A percentile compares a stretch with the other conserved stretches of the same genome.
These are phyloP conservation scores for Noctua janthina DNA, from an alignment of 2,888 invertebrate genomes.

Conservation along the genomic window DNA sequence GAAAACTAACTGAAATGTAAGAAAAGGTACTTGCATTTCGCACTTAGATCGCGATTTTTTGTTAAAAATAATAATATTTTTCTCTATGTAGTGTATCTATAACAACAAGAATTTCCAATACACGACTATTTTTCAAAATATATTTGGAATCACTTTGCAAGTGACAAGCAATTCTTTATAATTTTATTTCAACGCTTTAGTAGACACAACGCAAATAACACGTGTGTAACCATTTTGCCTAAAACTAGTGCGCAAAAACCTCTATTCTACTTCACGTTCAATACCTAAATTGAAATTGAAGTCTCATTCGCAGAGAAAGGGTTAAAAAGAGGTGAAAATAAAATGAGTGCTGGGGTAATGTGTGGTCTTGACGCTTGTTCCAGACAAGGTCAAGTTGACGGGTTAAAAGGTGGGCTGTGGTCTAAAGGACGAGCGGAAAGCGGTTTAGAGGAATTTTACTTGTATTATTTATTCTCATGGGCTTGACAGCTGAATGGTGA, in stretches of 20 bases:
- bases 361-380: conserved; percentile 61
- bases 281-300: conserved; percentile 40
- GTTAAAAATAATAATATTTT: no score
- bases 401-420: conserved; percentile 22
- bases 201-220: background rate
- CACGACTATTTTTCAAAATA: background rate
- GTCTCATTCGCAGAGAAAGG: conserved; percentile 22
- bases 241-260: conserved; percentile 1
- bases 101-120: background rate
- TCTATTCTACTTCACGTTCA: background rate
- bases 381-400: conserved; percentile 60
- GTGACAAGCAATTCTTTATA: background rate
- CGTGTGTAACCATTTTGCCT: background rate
- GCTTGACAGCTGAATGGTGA: background rate
- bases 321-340: conserved; percentile 41
- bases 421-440: conserved; percentile 13
- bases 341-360: conserved; percentile 39
- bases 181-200: background rate
- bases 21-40: background rate
- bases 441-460: background rate
- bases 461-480: background rate
- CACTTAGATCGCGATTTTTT: background rate
- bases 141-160: background rate
- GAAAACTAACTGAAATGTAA: conserved; percentile 1
- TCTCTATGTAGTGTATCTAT: background rate